Percentiles rank a stretch among this genome's conserved stretches.
Evolutionary conservation across 1,140 invertebrate species (phyloP).

Genomic region (Helicoverpa armigera): DNA sequence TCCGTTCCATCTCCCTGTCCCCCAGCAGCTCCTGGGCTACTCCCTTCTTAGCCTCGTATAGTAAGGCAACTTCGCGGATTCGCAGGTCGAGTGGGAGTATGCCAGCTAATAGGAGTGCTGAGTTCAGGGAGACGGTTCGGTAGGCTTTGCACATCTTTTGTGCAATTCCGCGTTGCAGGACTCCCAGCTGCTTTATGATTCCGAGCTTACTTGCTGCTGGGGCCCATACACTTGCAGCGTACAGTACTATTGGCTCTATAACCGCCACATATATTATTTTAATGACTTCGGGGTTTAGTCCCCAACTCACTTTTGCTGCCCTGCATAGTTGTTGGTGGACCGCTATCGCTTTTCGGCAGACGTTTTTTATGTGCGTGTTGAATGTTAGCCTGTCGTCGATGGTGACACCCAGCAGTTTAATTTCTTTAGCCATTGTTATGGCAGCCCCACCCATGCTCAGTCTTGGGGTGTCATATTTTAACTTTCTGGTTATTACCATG

Average conservation of each 20-base stretch:
- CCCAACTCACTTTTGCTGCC: constrained; percentile 29
- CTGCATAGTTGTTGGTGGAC: constrained; percentile 5
- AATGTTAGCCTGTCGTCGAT: constrained; percentile 29
- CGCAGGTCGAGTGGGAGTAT: constrained; percentile 55
- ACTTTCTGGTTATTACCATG: background rate
- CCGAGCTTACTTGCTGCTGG: background rate
- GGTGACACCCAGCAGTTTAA: constrained; percentile 38
- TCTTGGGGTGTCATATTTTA: constrained; percentile 19
- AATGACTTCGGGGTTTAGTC: constrained; percentile 5
- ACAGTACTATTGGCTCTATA: constrained; percentile 25
- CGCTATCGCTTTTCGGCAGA: background rate
- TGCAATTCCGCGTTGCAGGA: constrained; percentile 33
- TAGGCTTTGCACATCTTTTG: constrained; percentile 54
- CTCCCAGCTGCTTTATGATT: background rate
- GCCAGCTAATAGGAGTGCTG: constrained; percentile 51
- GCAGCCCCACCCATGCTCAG: constrained; percentile 10
- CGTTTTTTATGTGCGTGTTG: background rate
- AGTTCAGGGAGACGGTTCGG: constrained; percentile 54
- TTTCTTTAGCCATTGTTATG: background rate
- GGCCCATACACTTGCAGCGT: constrained; percentile 32
- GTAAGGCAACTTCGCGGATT: constrained; percentile 49
- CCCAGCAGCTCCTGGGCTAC: background rate
- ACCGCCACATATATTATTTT: constrained; percentile 20
- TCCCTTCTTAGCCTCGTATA: constrained; percentile 53
- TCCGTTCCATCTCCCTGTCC: constrained; percentile 48